A percentile compares a stretch with the other conserved stretches of the same genome.
phyloP scores from a whole-genome alignment of 2,113 vertebrate genomes.

The Acanthisitta chloris region DNA sequence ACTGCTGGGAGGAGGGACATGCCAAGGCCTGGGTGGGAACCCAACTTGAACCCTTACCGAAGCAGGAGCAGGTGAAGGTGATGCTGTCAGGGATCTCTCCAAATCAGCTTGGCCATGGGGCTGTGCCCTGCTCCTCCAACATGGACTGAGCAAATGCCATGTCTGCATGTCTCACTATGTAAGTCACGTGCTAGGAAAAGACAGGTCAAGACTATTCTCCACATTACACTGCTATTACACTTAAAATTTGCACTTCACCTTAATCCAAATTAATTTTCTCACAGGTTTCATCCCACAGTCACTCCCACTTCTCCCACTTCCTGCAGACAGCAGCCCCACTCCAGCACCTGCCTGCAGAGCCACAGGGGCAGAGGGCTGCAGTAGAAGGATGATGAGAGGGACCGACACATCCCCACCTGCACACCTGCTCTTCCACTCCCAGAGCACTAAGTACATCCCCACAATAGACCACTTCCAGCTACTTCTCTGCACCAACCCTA shows the following conservation, averaged over 20 bases:
- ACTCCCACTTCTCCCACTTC: background rate
- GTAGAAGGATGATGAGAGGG: background rate
- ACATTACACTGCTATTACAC: background rate
- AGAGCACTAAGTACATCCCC: background rate
- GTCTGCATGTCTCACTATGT: too few relatives aligned
- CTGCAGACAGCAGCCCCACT: accelerated
- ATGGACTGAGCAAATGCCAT: background rate
- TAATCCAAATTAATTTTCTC: background rate
- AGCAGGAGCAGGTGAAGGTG: background rate
- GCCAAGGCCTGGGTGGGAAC: background rate
- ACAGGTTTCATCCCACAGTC: background rate
- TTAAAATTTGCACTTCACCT: background rate
- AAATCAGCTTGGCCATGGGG: background rate
- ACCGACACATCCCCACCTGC: too few relatives aligned
- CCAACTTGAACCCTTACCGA: background rate
- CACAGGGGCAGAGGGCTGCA: background rate
- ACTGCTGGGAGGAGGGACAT: background rate
- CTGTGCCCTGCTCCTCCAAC: background rate
- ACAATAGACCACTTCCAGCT: background rate
- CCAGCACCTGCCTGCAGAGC: background rate
- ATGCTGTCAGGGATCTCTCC: background rate
- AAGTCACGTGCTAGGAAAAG: background rate
- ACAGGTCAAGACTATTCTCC: background rate
- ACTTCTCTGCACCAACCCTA: background rate
- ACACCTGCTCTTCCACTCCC: background rate